Evolutionary conservation across 35 echinoderm and acorn worm genomes (phyloP).

Genomic region (Heliocidaris erythrogramma): DNA sequence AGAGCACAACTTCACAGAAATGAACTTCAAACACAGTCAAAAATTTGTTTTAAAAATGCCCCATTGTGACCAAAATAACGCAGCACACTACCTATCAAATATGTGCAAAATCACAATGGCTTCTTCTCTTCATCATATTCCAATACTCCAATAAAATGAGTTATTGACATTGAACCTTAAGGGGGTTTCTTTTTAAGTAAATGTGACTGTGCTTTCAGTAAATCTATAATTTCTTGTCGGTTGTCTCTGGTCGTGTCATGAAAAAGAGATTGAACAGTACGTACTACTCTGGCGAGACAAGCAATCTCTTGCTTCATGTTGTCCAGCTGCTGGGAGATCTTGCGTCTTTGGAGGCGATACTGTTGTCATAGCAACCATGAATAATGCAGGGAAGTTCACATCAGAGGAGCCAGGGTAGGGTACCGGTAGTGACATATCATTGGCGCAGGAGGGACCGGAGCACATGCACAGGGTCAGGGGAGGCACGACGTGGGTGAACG

Average conservation of each 20-base stretch:
- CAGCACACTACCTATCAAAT: too few species aligned
- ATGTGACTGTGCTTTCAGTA: background rate
- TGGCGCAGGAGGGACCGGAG: background rate
- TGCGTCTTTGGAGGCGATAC: slow-evolving; percentile 50
- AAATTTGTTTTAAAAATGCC: background rate
- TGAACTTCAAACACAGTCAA: background rate
- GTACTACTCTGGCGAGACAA: slow-evolving; percentile 46
- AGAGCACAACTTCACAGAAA: background rate
- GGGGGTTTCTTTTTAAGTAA: background rate
- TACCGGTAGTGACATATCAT: background rate
- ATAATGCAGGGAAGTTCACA: background rate
- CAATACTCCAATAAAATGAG: background rate
- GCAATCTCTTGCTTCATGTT: slow-evolving; percentile 32
- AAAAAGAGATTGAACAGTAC: slow-evolving; percentile 26
- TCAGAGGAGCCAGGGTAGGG: background rate
- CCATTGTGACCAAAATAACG: background rate
- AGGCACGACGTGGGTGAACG: background rate
- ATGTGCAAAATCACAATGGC: too few species aligned
- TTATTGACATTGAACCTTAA: background rate
- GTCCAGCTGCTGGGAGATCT: slow-evolving; percentile 39
- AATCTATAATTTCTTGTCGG: slow-evolving; percentile 4
- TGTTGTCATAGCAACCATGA: slow-evolving; percentile 23
- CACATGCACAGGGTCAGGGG: background rate
- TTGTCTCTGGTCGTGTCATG: background rate
- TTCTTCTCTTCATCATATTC: too few species aligned